Evolutionary conservation across 2,113 vertebrate species (phyloP), one percentile per base, ranked within the genome.

Genomic region (Chaenocephalus aceratus): DNA sequence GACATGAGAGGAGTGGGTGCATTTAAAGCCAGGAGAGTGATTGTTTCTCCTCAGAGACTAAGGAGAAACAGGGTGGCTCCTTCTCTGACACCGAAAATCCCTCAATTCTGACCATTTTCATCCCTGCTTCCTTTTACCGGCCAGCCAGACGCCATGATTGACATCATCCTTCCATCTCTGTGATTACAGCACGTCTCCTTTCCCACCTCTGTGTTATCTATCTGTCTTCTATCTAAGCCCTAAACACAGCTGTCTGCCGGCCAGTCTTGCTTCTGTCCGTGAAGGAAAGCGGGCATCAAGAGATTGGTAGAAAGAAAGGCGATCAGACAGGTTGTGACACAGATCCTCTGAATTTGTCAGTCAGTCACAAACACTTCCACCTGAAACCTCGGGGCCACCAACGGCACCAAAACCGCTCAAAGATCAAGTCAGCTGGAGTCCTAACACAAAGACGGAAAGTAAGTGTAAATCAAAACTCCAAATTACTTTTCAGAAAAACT

Each of bases 161-260:
- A 92, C 88, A 88, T 70, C 72, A 75, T 83, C 75, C 78, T 44
- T 80, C 80, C 77, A 77, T 86, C 75, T 72, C 57, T 59, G 77
- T 84, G 82, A 90, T 90, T 92, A 90, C 73, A 87, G 62, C 76
- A 65, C 60, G 88, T 87, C 75, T 89, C 41, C 75, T 21, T 61
- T 53, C 59, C 53, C 46, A 46, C 62, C 88, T 76, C 85, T 76
- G 51, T 48, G 34, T 82, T 66, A 87, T 89, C 83, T 66, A 87
- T 89, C 79, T 5, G 71, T 88, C 84, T 81, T 88, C 82, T 41
- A 79, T 77, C 73, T 57, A 62, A 77, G 68, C 60, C 63, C 71
- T 72, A 61, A 81, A 86, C 53, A 46, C 70, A 65, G 82, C 84
- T 64, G 77, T 79, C 84, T 51, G 64, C 49, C 23, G 14, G 62